phyloP scores from a whole-genome alignment of 2,888 invertebrate species.

The Anticlea derivata region DNA sequence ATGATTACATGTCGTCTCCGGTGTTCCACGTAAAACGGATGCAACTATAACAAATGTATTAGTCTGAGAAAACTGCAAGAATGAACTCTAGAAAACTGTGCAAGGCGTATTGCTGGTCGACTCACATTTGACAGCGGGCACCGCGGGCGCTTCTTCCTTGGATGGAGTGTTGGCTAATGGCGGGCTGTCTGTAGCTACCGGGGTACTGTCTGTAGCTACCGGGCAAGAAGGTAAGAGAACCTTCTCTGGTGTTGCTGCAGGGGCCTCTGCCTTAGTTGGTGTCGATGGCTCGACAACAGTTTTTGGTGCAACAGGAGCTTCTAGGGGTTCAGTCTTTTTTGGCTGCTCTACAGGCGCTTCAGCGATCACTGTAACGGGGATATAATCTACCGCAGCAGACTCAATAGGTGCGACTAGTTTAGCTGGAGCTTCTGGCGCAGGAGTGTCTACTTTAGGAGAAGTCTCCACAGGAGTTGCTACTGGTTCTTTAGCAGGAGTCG shows the following conservation, averaged over 20 bases:
- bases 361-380: slow-evolving; percentile 30
- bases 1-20: slow-evolving; percentile 4
- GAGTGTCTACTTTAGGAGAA: slow-evolving; percentile 22
- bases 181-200: slow-evolving; percentile 61
- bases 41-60: slow-evolving; percentile 67
- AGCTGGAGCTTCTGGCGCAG: slow-evolving; percentile 8
- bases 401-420: slow-evolving; percentile 29
- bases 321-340: slow-evolving; percentile 25
- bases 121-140: slow-evolving; percentile 74
- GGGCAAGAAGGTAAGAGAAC: slow-evolving; percentile 19
- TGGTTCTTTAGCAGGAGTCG: slow-evolving; percentile 23
- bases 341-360: slow-evolving; percentile 16
- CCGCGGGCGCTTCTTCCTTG: slow-evolving; percentile 61
- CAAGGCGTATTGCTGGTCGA: slow-evolving; percentile 72
- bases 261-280: slow-evolving; percentile 19
- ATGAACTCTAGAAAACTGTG: slow-evolving; percentile 76
- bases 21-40: slow-evolving; percentile 59
- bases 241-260: slow-evolving; percentile 13
- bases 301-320: slow-evolving; percentile 21
- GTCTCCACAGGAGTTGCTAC: slow-evolving; percentile 21
- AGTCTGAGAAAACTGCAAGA: slow-evolving; percentile 79
- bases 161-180: slow-evolving; percentile 73
- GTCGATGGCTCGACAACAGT: slow-evolving; percentile 11
- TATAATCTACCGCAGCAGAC: slow-evolving; percentile 31
- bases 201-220: slow-evolving; percentile 32